Conservation (phyloP, 2,113 vertebrate genomes). For the Pteropus alecto region DNA sequence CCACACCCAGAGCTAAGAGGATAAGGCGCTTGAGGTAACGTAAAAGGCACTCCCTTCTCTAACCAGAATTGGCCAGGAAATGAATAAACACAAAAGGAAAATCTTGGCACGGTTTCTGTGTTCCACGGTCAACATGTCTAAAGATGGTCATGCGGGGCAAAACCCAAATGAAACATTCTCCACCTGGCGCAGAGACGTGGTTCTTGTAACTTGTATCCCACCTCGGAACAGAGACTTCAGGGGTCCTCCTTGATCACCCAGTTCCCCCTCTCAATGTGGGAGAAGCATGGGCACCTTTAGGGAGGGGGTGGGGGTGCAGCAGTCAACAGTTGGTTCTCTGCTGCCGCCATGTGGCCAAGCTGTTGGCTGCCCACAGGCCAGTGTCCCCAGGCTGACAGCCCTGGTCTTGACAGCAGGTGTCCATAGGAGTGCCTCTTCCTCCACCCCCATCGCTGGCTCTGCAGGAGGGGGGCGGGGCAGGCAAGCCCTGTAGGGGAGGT, state of each 20-base stretch:
- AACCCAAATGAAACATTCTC: conserved; percentile 8
- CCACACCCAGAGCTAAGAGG: conserved; percentile 9
- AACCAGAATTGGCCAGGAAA: conserved; percentile 46
- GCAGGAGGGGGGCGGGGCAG: not conserved
- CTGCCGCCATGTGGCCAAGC: conserved; percentile 45
- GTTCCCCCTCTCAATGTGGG: no score
- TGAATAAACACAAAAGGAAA: conserved; percentile 41
- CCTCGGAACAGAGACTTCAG: not conserved
- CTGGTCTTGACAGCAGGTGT: not conserved
- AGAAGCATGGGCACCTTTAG: not conserved
- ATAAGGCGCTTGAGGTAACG: not conserved
- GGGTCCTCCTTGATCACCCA: not conserved
- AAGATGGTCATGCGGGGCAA: conserved; percentile 14
- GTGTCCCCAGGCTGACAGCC: no score
- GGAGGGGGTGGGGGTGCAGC: no score
- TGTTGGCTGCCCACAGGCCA: not conserved
- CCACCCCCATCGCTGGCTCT: not conserved
- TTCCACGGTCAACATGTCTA: not conserved
- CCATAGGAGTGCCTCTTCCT: not conserved
- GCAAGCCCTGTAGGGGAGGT: not conserved
- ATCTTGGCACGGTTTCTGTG: not conserved
- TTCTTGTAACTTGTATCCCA: not conserved
- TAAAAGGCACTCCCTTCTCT: conserved; percentile 33
- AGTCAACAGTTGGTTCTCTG: not conserved
- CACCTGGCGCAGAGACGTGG: not conserved